Evolutionary conservation across 1,140 invertebrate species (phyloP), one percentile per base, ranked within the genome.

Genomic region (Adoxophyes honmai): DNA sequence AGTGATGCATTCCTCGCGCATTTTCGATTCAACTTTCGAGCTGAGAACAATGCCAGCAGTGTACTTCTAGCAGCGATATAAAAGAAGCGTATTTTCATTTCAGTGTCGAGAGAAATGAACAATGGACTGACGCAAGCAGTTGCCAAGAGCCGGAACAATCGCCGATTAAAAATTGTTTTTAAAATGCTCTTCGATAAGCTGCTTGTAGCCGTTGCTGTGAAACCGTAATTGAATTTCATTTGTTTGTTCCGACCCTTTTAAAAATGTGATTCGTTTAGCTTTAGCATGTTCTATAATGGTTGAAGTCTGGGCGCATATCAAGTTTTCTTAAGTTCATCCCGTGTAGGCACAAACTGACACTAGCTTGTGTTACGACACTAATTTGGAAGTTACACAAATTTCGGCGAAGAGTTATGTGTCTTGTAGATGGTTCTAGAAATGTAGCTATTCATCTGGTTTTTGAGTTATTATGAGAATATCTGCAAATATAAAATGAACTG

Each of bases 151-250:
- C 70, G 66, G 73, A 85, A 82, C 81, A 82, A 85, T 82, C 77
- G 74, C 52, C 64, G 75, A 77, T 76, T 81, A 73, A 78, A 48
- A 75, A 75, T 68, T 84, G 83, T 84, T 86, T 84, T 78, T 79
- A 77, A 78, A 82, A 77, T 69, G 66, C 61, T 59, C 42, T 64
- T 59, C 72, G 78, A 79, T 75, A 81, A 68, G 64, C 52, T 66
- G 34, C 52, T 62, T 57, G 65, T 72, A 66, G 66, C 72, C 70
- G 74, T 62, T 34, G 62, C 58, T 63, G 57, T 39, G 69, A 64
- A 59, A 60, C 52, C 53, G 52, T 52, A 64, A 56, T 64, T 48
- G 42, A 18, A 48, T 35, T 62, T 55, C 52, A 37, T 63, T 73
- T 75, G 66, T 75, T 72, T 69, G 60, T 51, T 10, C 54, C 33